phyloP scores from a whole-genome alignment of 2,797 vertebrate genomes.

The Zalophus californianus region DNA sequence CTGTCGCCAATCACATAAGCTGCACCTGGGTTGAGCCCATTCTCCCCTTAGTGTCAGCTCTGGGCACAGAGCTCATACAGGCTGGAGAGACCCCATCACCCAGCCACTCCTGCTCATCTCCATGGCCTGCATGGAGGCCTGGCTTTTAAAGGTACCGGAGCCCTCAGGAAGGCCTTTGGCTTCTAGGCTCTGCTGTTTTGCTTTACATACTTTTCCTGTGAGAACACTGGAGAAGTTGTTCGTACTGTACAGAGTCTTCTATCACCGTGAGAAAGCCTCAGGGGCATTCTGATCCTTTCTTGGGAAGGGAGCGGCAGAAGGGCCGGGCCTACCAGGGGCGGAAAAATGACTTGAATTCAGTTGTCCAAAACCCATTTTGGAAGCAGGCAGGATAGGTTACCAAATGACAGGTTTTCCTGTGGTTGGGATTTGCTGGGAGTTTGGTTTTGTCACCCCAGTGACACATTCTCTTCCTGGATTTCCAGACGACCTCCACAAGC shows the following conservation, averaged over 20 bases:
- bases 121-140: neutral
- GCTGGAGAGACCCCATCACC: neutral
- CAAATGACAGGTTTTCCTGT: neutral
- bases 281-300: slow-evolving; percentile 22
- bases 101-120: neutral
- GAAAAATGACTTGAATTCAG: slow-evolving; percentile 13
- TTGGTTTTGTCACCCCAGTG: neutral
- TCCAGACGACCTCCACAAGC: neutral
- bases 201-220: slow-evolving; percentile 62
- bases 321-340: neutral
- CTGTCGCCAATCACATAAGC: neutral
- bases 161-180: neutral
- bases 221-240: slow-evolving; percentile 37
- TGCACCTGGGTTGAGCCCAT: neutral
- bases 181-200: neutral
- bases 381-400: neutral
- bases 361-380: neutral
- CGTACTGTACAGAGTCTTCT: neutral
- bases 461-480: neutral
- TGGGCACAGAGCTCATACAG: neutral
- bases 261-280: slow-evolving; percentile 64
- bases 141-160: neutral
- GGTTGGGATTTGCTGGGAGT: neutral
- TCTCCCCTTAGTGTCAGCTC: neutral
- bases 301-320: neutral